phyloP scores from a whole-genome alignment of 2,113 vertebrate species.

The Mirza zaza region DNA sequence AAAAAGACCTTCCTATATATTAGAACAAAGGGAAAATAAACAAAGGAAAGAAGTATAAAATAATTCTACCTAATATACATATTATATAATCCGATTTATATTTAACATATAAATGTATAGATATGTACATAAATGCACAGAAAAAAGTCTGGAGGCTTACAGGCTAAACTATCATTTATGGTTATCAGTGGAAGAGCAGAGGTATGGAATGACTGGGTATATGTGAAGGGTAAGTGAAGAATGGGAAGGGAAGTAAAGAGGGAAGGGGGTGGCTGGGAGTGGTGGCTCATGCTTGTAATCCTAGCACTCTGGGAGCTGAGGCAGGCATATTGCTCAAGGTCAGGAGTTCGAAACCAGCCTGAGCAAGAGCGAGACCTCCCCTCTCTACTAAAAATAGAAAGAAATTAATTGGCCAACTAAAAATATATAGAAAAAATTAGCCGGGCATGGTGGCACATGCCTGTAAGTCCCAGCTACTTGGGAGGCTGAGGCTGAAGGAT shows the following conservation, averaged over 20 bases:
- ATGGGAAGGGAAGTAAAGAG: not conserved
- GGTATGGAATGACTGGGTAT: not conserved
- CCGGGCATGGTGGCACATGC: too few species aligned
- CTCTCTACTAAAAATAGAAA: too few species aligned
- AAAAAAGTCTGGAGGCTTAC: not conserved
- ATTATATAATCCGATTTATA: not conserved
- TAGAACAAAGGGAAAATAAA: constrained; percentile 47
- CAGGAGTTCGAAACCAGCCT: too few species aligned
- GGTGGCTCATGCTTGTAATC: too few species aligned
- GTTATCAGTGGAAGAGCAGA: not conserved
- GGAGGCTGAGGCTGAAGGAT: too few species aligned
- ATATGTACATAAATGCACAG: too few species aligned
- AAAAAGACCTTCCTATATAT: constrained; percentile 40
- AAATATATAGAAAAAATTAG: too few species aligned
- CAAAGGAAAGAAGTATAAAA: constrained; percentile 17
- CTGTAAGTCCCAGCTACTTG: too few species aligned
- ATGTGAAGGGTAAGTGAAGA: not conserved
- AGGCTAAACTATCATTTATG: not conserved
- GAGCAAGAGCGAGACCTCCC: too few species aligned
- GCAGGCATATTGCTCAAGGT: too few species aligned
- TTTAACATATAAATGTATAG: not conserved
- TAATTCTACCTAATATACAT: not conserved
- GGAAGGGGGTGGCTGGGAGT: not conserved
- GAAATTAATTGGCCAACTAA: too few species aligned
- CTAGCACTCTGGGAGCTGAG: too few species aligned